Percentiles rank a stretch among this genome's conserved stretches.
These are phyloP conservation scores for Centrocercus urophasianus DNA, from an alignment of 2,113 vertebrate species.

Conservation along the genomic window DNA sequence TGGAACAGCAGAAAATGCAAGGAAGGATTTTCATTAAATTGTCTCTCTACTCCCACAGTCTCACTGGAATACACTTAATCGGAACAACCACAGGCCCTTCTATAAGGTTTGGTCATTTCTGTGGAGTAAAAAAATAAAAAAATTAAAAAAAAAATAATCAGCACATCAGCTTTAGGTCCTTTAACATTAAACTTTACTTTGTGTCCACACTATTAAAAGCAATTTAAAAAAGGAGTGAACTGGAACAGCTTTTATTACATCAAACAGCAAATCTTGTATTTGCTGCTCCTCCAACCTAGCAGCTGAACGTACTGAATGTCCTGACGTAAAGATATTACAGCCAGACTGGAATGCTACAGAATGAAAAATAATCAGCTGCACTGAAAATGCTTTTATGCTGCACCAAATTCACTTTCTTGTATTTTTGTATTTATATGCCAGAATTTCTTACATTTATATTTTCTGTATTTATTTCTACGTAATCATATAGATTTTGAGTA, in stretches of 20 bases:
- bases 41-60: not conserved
- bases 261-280: not conserved
- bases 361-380: not conserved
- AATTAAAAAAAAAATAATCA: not conserved
- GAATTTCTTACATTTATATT: not conserved
- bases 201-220: not conserved
- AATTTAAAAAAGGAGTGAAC: not conserved
- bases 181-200: not conserved
- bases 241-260: not conserved
- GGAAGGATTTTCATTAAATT: not conserved
- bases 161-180: not conserved
- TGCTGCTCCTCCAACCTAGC: not conserved
- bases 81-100: not conserved
- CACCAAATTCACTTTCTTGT: not conserved
- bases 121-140: too few relatives aligned
- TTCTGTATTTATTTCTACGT: too few relatives aligned
- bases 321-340: not conserved
- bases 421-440: not conserved
- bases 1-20: not conserved
- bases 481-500: not conserved
- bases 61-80: not conserved
- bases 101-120: not conserved
- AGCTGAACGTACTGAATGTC: not conserved
- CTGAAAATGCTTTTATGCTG: not conserved
- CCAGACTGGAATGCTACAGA: not conserved